Conservation (phyloP, 2,888 invertebrate genomes). For the Disparrhopalites patrizii region DNA sequence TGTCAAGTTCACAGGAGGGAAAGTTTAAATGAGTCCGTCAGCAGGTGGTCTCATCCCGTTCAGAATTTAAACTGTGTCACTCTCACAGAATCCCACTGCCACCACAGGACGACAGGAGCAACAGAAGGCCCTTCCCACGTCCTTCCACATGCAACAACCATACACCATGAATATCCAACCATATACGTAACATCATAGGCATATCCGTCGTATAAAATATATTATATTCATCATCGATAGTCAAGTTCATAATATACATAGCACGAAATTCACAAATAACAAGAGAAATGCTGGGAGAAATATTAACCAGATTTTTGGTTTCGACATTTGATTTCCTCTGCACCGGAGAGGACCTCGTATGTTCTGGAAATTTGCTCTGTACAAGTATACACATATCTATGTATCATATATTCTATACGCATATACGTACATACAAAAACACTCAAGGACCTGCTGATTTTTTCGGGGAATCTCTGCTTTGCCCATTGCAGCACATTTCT, state of each 20-base stretch:
- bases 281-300: no score
- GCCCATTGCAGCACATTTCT: no score
- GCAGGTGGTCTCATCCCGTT: slow-evolving; percentile 39
- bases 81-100: not conserved
- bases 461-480: no score
- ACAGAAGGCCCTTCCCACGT: not conserved
- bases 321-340: slow-evolving; percentile 13
- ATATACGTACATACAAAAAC: no score
- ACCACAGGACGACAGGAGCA: not conserved
- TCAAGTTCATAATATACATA: no score
- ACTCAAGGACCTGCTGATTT: no score
- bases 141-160: slow-evolving; percentile 6
- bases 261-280: no score
- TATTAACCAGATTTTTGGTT: slow-evolving; percentile 3
- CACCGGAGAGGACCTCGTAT: not conserved
- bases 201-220: no score
- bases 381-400: no score
- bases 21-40: slow-evolving; percentile 47
- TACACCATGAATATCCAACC: not conserved
- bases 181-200: not conserved
- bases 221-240: no score
- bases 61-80: slow-evolving; percentile 22
- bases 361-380: no score
- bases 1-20: slow-evolving; percentile 30
- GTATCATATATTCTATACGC: no score